phyloP scores from a whole-genome alignment of 2,888 invertebrate species.

The Caenorhabditis sinica region DNA sequence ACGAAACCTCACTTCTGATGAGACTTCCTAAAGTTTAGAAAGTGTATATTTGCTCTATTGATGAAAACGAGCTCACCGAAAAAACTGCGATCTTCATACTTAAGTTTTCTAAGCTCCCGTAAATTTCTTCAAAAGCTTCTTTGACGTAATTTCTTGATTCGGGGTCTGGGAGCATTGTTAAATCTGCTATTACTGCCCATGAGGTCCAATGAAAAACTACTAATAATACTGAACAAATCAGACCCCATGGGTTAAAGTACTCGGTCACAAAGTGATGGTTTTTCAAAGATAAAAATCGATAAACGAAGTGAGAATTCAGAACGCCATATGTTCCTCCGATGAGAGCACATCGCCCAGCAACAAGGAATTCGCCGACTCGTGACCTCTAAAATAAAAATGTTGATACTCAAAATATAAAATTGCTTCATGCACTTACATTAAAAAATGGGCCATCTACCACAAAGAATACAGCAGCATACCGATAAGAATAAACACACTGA shows the following conservation, averaged over 20 bases:
- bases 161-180: background rate
- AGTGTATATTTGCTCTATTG: background rate
- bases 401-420: background rate
- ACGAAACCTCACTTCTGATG: background rate
- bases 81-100: background rate
- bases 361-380: background rate
- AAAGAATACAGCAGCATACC: constrained; percentile 23
- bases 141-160: background rate
- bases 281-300: background rate
- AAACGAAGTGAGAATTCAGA: constrained; percentile 18
- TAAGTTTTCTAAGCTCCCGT: background rate
- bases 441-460: constrained; percentile 29
- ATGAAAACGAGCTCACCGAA: background rate
- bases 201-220: background rate
- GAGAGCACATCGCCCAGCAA: background rate
- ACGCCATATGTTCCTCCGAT: constrained; percentile 19
- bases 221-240: background rate
- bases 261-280: background rate
- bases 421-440: background rate
- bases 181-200: background rate
- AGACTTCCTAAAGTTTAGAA: constrained; percentile 2
- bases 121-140: background rate
- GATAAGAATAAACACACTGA: constrained; percentile 21
- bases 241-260: constrained; percentile 5
- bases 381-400: constrained; percentile 1